phyloP scores from a whole-genome alignment of 2,113 vertebrate genomes.

The Collichthys lucidus region DNA sequence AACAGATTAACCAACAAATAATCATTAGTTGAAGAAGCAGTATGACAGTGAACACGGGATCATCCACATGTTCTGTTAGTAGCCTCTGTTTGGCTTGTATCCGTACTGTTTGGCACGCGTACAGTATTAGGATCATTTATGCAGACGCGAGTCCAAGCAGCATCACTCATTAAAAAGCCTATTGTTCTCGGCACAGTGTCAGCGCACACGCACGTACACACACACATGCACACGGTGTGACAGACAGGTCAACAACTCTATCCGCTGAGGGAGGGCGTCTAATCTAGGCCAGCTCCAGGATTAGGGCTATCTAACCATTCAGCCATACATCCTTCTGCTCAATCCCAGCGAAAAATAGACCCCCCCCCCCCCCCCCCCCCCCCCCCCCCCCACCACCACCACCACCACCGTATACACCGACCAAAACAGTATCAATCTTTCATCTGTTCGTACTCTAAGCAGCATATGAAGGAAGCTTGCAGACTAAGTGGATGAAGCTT shows the following conservation, averaged over 20 bases:
- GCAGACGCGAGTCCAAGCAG: conserved; percentile 52
- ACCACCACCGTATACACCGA: neutral
- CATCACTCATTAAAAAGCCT: conserved; percentile 76
- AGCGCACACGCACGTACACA: conserved; percentile 8
- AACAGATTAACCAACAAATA: neutral
- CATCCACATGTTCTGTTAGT: neutral
- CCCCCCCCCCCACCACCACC: no score
- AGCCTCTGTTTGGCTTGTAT: conserved; percentile 23
- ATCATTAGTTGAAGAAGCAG: neutral
- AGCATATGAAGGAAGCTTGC: conserved; percentile 19
- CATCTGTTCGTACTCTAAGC: conserved; percentile 48
- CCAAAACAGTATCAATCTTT: conserved; percentile 71
- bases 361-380: no score
- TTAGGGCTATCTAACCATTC: conserved; percentile 66
- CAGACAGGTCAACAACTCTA: conserved; percentile 63
- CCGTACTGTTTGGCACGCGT: conserved; percentile 68
- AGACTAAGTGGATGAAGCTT: conserved; percentile 7
- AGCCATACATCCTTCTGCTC: conserved; percentile 54
- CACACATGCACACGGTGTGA: conserved; percentile 15
- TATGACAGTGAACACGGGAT: neutral
- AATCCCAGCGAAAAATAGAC: conserved; percentile 30
- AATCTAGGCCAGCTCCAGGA: conserved; percentile 78
- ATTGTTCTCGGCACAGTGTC: conserved; percentile 73
- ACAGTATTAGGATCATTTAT: conserved; percentile 77
- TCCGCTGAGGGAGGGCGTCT: conserved; percentile 58